A percentile compares a stretch with the other conserved stretches of the same genome.
These are phyloP conservation scores for Desmodus rotundus DNA, from an alignment of 2,113 vertebrate species.

Conservation along the genomic window DNA sequence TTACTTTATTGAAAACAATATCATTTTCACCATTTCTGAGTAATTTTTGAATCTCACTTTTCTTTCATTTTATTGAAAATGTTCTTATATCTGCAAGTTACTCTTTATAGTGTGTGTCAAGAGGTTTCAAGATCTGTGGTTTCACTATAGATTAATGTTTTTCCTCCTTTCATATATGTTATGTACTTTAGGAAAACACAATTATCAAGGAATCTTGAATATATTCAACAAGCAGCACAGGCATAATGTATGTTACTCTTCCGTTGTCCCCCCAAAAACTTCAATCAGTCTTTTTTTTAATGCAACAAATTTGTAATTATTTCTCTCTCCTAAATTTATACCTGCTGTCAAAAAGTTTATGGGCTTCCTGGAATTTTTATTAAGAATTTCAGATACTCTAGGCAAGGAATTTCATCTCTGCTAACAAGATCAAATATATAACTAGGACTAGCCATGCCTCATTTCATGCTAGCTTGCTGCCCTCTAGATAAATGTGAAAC, in stretches of 20 bases:
- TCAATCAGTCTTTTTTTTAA: constrained; percentile 22
- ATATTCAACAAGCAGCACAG: not conserved
- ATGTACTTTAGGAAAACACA: not conserved
- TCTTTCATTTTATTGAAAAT: not conserved
- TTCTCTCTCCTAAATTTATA: constrained; percentile 42
- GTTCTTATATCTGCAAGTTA: not conserved
- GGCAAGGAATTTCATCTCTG: constrained; percentile 44
- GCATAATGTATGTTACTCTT: not conserved
- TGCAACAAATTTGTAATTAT: constrained; percentile 26
- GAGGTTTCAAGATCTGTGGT: not conserved
- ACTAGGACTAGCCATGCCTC: not conserved
- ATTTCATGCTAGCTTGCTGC: constrained; percentile 6
- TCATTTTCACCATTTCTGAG: not conserved
- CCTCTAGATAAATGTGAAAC: constrained; percentile 21
- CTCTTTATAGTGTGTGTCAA: not conserved
- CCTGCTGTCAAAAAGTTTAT: constrained; percentile 17
- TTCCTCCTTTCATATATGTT: not conserved
- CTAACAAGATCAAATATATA: not conserved
- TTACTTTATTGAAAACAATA: not conserved
- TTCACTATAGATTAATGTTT: not conserved
- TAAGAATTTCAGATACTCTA: constrained; percentile 56
- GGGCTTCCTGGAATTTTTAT: constrained; percentile 51
- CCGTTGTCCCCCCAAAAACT: not conserved
- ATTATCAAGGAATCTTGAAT: not conserved
- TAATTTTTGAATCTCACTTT: not conserved